phyloP scores from a whole-genome alignment of 2,797 vertebrate genomes.

The Spinus pinus region DNA sequence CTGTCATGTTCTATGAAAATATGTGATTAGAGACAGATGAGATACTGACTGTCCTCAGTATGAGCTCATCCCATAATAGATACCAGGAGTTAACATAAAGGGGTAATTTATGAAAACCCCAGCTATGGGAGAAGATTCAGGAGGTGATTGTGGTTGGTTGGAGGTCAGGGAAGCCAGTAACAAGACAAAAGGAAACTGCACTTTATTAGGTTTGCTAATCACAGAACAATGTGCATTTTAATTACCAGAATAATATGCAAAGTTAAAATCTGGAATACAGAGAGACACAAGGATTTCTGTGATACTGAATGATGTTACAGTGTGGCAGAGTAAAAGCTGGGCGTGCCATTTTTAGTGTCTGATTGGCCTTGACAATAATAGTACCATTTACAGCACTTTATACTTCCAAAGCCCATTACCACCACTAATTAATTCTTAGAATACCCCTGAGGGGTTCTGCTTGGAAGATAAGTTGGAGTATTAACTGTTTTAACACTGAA shows the following conservation, averaged over 20 bases:
- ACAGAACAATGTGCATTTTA: neutral
- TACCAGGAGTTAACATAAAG: neutral
- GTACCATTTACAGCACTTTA: constrained; percentile 16
- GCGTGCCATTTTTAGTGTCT: neutral
- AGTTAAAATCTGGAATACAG: neutral
- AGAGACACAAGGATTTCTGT: neutral
- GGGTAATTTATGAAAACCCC: neutral
- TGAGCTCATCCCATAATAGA: neutral
- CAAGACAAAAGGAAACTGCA: neutral
- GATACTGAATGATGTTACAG: neutral
- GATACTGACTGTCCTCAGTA: neutral
- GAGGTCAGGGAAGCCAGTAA: neutral
- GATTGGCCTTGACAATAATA: constrained; percentile 24
- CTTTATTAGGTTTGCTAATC: constrained; percentile 3
- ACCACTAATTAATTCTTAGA: constrained; percentile 52
- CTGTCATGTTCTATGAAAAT: neutral
- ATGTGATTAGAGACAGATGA: neutral
- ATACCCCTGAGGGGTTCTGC: neutral
- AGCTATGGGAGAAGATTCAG: neutral
- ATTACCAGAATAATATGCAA: neutral
- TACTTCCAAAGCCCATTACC: constrained; percentile 35
- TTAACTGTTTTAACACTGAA: constrained; percentile 9
- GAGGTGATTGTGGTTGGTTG: neutral
- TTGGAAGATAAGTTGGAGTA: constrained; percentile 41
- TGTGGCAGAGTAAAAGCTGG: neutral